Conservation (phyloP, 2,888 invertebrate genomes). For the Macropis europaea region DNA sequence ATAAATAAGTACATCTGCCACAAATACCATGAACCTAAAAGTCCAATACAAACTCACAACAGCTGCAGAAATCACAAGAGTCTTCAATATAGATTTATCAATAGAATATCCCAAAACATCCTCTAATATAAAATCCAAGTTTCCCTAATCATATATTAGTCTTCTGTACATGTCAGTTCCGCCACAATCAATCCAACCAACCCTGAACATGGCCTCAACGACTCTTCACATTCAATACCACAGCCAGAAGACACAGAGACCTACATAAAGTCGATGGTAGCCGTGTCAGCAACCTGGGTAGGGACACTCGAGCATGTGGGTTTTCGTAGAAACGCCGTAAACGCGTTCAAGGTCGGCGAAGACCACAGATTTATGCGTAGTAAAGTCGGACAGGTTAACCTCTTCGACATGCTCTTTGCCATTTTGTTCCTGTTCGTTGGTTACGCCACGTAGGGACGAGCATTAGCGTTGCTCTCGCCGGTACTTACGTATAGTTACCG, state of each 20-base stretch:
- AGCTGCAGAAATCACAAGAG: no score
- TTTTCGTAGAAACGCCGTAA: conserved; percentile 75
- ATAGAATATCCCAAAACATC: no score
- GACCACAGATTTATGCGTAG: conserved; percentile 77
- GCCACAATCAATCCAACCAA: no score
- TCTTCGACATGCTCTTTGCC: conserved; percentile 40
- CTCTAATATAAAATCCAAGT: no score
- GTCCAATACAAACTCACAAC: no score
- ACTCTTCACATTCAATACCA: neutral
- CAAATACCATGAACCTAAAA: no score
- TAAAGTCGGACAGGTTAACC: conserved; percentile 63
- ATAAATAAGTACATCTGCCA: no score
- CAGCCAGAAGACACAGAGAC: conserved; percentile 64
- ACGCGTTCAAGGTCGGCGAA: conserved; percentile 58
- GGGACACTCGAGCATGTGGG: conserved; percentile 52
- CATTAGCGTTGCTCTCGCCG: conserved; percentile 69
- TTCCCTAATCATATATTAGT: no score
- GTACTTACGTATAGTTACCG: conserved; percentile 78
- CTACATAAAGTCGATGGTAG: conserved; percentile 58
- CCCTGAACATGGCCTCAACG: no score
- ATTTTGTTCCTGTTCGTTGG: conserved; percentile 9
- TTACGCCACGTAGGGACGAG: conserved; percentile 57
- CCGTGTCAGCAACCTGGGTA: conserved; percentile 21
- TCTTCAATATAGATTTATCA: no score
- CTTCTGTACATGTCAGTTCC: no score